These are phyloP conservation scores for Trisateles emortualis DNA, from an alignment of 2,888 invertebrate genomes.

Conservation along the genomic window DNA sequence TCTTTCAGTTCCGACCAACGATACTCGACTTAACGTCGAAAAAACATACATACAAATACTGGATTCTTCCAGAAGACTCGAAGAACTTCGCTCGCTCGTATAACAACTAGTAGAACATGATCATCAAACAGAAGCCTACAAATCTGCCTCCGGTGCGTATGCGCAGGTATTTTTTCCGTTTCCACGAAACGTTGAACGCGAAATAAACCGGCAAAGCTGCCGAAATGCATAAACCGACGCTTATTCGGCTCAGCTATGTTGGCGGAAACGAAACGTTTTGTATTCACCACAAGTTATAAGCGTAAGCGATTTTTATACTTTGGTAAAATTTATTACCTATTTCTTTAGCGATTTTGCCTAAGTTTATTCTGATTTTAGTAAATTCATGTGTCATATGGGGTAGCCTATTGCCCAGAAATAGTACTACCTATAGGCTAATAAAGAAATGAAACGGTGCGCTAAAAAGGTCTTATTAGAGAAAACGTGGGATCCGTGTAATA, in stretches of 20 bases:
- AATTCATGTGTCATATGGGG: no score
- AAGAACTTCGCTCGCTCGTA: not conserved
- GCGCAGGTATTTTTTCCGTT: slow-evolving; percentile 58
- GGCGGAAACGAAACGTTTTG: slow-evolving; percentile 69
- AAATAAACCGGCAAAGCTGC: slow-evolving; percentile 75
- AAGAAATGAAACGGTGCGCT: no score
- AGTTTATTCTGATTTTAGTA: no score
- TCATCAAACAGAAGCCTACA: slow-evolving; percentile 17
- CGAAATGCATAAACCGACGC: slow-evolving; percentile 79
- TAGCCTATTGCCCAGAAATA: no score
- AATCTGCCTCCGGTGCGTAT: slow-evolving; percentile 25
- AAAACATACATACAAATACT: no score
- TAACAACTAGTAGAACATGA: not conserved
- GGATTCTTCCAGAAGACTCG: no score
- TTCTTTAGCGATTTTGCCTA: not conserved
- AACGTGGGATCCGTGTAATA: no score
- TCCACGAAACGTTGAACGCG: slow-evolving; percentile 56
- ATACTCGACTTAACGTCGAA: no score
- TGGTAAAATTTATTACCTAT: not conserved
- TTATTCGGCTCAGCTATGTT: slow-evolving; percentile 66
- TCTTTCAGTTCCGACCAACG: no score
- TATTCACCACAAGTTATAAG: slow-evolving; percentile 36
- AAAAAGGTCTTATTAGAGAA: no score
- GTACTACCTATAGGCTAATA: no score
- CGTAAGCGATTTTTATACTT: not conserved